A percentile compares a stretch with the other conserved stretches of the same genome.
These are phyloP conservation scores for Halocynthia aurantium DNA, from an alignment of 23 tunicate species.

Conservation along the genomic window DNA sequence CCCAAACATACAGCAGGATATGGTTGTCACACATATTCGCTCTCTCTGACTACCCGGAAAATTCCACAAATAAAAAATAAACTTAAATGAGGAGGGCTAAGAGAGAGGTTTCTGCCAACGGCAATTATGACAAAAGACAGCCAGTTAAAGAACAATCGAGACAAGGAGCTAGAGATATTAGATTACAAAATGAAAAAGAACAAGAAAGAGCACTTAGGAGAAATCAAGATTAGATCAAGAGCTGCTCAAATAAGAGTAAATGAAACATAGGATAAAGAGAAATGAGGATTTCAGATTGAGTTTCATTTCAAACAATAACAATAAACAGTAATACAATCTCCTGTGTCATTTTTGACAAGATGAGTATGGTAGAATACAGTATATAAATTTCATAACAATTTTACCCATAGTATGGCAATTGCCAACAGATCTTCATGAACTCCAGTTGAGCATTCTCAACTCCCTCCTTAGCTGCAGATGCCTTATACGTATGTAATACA, in stretches of 20 bases:
- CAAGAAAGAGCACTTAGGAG: not conserved
- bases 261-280: not conserved
- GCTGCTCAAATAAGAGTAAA: conserved; percentile 1
- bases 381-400: conserved; percentile 1
- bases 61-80: no score
- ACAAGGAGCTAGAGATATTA: no score
- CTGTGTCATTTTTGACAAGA: no score
- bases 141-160: no score
- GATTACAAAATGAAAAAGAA: no score
- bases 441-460: conserved; percentile 39
- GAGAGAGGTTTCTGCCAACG: no score
- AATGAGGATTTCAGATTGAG: not conserved
- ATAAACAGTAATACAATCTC: not conserved
- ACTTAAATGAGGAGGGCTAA: no score
- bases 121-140: no score
- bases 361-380: not conserved
- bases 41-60: no score
- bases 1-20: no score
- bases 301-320: not conserved
- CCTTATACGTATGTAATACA: conserved; percentile 30
- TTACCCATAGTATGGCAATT: conserved; percentile 87
- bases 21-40: no score
- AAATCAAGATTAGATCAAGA: conserved; percentile 2
- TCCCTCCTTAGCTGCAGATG: conserved; percentile 21
- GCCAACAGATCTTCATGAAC: conserved; percentile 93